These are phyloP conservation scores for Thyatira batis DNA, from an alignment of 2,888 invertebrate genomes.

Conservation along the genomic window DNA sequence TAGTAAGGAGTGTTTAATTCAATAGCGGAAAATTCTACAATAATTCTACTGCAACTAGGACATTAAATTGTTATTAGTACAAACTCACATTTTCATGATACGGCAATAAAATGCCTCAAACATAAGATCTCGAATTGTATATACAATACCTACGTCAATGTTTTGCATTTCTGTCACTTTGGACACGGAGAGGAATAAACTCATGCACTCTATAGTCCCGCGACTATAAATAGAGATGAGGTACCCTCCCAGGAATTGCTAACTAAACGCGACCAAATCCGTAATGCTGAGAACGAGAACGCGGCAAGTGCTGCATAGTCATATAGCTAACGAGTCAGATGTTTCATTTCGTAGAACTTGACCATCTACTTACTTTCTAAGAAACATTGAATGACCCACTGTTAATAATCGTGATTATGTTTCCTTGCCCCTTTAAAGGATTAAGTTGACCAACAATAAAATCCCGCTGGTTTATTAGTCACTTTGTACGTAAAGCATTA, in stretches of 20 bases:
- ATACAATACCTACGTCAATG: not conserved
- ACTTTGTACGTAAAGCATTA: not conserved
- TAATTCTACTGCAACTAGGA: no score
- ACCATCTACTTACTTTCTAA: not conserved
- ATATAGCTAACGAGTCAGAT: not conserved
- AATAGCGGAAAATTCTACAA: not conserved
- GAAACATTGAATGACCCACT: not conserved
- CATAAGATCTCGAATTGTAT: not conserved
- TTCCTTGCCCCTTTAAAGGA: not conserved
- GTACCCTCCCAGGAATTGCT: constrained; percentile 25
- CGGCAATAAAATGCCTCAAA: not conserved
- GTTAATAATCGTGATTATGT: not conserved
- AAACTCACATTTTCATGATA: not conserved
- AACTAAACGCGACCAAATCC: constrained; percentile 29
- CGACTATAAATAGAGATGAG: constrained; percentile 35
- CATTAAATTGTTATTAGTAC: no score
- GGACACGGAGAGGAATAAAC: not conserved
- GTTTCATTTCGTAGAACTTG: not conserved
- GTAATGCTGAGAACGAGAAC: constrained; percentile 14
- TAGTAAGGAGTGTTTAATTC: not conserved
- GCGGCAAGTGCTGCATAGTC: constrained; percentile 1
- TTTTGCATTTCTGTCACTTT: not conserved
- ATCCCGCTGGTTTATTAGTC: not conserved
- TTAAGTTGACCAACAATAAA: not conserved
- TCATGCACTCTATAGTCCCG: constrained; percentile 13